A percentile compares a stretch with the other conserved stretches of the same genome.
Conservation (phyloP, 2,113 vertebrate species). For the Ceyx melanurus region DNA sequence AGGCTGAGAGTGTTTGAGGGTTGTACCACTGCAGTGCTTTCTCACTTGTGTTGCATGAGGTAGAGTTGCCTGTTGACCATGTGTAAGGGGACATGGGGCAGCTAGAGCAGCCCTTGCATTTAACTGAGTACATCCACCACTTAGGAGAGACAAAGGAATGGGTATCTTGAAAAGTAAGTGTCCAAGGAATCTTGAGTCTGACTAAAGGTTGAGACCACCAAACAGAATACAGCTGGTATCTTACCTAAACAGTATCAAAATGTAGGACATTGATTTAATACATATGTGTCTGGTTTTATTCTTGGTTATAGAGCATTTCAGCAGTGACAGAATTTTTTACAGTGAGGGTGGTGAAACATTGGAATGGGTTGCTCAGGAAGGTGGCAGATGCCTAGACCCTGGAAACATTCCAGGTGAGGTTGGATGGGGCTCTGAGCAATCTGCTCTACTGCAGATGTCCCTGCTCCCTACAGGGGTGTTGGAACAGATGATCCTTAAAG, state of each 20-base stretch:
- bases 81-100: too few species aligned
- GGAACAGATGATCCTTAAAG: background rate
- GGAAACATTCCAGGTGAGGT: background rate
- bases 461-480: background rate
- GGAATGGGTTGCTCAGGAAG: background rate
- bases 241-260: background rate
- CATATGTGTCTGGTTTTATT: background rate
- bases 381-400: background rate
- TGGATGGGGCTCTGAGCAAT: background rate
- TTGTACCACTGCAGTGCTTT: background rate
- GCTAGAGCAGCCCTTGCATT: background rate
- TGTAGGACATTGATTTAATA: background rate
- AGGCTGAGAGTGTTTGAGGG: background rate
- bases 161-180: background rate
- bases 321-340: fast-evolving
- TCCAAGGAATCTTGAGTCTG: background rate
- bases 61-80: background rate
- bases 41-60: background rate
- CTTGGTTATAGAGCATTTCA: background rate
- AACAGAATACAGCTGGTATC: background rate
- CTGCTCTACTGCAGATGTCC: background rate
- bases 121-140: background rate
- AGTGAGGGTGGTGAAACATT: background rate
- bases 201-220: background rate
- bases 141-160: background rate